Percentiles rank a stretch among this genome's conserved stretches.
Evolutionary conservation across 2,113 vertebrate genomes (phyloP).

Genomic region (Pontoporia blainvillei): DNA sequence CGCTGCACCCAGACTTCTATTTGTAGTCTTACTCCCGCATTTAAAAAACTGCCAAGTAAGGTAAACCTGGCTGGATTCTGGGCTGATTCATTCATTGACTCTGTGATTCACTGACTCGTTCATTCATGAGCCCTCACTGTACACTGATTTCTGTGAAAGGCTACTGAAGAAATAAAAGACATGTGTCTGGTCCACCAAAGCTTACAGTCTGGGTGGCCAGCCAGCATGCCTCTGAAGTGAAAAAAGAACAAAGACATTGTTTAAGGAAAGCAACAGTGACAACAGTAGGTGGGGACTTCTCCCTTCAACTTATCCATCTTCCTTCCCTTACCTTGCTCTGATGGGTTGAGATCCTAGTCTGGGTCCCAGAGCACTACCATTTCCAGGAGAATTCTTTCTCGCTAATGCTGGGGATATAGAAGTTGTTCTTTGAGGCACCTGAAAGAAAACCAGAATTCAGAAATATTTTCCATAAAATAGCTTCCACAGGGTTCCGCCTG

Average conservation of each 20-base stretch:
- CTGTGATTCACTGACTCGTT: background rate
- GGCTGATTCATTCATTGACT: background rate
- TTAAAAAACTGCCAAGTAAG: background rate
- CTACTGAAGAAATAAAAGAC: background rate
- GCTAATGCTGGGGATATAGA: slow-evolving; percentile 98
- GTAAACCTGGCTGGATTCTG: background rate
- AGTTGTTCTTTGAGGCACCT: slow-evolving; percentile 99
- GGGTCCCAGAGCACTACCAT: slow-evolving; percentile 90
- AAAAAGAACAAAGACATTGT: background rate
- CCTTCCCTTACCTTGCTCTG: slow-evolving; percentile 88
- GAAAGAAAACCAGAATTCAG: slow-evolving; percentile 57
- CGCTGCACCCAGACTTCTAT: background rate
- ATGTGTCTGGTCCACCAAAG: background rate
- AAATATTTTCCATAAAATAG: background rate
- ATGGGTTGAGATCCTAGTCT: slow-evolving; percentile 92
- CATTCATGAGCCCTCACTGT: background rate
- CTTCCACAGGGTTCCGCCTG: background rate
- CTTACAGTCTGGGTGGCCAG: background rate
- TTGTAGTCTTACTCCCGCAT: background rate
- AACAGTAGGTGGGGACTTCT: rapidly evolving
- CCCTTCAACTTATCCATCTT: rapidly evolving
- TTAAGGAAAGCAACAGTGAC: background rate
- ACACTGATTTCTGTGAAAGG: background rate
- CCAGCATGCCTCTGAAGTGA: background rate
- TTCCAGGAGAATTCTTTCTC: slow-evolving; percentile 96